Evolutionary conservation across 2,113 vertebrate genomes (phyloP).

Genomic region (Uria lomvia): DNA sequence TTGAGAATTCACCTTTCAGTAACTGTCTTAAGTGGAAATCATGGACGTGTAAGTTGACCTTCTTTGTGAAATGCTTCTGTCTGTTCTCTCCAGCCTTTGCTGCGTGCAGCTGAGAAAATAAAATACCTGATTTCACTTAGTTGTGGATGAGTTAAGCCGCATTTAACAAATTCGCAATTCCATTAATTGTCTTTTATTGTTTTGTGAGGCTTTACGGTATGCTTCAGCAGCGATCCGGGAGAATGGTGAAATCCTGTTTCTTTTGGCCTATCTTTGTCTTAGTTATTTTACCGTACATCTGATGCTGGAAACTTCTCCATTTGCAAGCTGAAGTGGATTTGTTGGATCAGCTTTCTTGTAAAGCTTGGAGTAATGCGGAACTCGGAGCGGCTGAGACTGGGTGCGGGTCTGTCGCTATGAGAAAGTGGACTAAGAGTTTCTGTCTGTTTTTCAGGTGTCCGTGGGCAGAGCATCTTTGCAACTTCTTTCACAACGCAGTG

Average conservation of each 20-base stretch:
- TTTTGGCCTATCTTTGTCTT: not conserved
- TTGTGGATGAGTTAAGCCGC: not conserved
- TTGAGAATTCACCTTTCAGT: not conserved
- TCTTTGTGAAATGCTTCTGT: not conserved
- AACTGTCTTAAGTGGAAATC: not conserved
- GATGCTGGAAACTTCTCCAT: not conserved
- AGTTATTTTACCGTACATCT: not conserved
- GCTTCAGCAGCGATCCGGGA: not conserved
- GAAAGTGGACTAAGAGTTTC: not conserved
- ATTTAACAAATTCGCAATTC: not conserved
- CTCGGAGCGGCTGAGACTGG: not conserved
- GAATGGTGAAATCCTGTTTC: not conserved
- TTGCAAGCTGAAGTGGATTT: not conserved
- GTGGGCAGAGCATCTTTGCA: slow-evolving; percentile 24
- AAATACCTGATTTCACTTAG: not conserved
- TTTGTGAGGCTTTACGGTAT: not conserved
- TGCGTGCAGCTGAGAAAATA: not conserved
- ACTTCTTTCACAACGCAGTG: not conserved
- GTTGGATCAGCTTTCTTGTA: not conserved
- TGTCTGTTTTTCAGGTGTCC: slow-evolving; percentile 32
- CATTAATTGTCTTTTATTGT: not conserved
- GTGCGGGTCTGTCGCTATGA: not conserved
- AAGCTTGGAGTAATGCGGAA: not conserved
- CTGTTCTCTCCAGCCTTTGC: not conserved
- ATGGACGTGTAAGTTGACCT: accelerated